Evolutionary conservation across 2,113 vertebrate species (phyloP).

Genomic region (Cardinalis cardinalis): DNA sequence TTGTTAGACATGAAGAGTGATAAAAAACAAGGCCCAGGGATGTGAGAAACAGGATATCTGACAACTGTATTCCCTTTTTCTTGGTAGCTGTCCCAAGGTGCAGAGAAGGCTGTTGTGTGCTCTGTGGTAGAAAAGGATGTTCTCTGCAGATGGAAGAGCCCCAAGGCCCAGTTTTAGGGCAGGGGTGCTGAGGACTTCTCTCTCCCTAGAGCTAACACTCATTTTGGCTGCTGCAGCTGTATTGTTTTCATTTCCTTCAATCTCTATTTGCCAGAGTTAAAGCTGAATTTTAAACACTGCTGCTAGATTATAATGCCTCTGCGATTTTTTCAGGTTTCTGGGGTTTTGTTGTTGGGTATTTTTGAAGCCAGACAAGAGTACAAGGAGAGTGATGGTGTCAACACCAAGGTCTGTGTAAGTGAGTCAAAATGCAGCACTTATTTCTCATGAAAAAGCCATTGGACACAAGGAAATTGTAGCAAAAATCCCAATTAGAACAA

Average conservation of each 20-base stretch:
- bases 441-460: background rate
- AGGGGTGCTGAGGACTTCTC: background rate
- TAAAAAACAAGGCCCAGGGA: background rate
- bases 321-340: background rate
- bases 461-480: background rate
- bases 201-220: background rate
- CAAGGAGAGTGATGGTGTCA: background rate
- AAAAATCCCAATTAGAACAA: background rate
- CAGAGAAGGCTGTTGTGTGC: background rate
- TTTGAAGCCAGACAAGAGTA: background rate
- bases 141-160: background rate
- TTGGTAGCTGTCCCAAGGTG: background rate
- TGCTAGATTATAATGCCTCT: background rate
- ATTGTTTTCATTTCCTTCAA: background rate
- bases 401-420: background rate
- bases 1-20: background rate
- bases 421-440: background rate
- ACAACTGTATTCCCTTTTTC: background rate
- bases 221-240: background rate
- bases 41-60: background rate
- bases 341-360: fast-evolving
- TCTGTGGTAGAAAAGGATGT: background rate
- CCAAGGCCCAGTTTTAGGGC: no score
- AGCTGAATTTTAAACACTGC: background rate
- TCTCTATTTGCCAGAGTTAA: background rate